These are phyloP conservation scores for Ladona fulva DNA, from an alignment of 1,140 invertebrate genomes.

Conservation along the genomic window DNA sequence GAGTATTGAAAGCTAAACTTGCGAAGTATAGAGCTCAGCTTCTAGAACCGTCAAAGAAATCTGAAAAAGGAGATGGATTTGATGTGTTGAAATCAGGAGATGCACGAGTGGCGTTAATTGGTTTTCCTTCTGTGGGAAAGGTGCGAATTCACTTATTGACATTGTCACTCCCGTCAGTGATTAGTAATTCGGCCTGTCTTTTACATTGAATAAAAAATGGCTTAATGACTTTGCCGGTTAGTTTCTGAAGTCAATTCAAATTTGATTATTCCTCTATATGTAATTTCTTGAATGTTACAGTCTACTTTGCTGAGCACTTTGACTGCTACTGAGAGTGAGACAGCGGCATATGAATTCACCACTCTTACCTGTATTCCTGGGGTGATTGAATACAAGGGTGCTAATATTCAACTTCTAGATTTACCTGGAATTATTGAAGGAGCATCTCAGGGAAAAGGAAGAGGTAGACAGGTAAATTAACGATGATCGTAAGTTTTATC, in stretches of 20 bases:
- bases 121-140: conserved; percentile 94
- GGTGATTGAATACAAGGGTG: conserved; percentile 95
- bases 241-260: neutral
- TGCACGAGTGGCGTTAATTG: conserved; percentile 95
- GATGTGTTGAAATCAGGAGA: conserved; percentile 99
- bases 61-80: conserved; percentile 98
- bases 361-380: conserved; percentile 99
- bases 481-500: neutral
- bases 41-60: conserved; percentile 88
- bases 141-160: conserved; percentile 35
- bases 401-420: conserved; percentile 96
- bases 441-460: conserved; percentile 85
- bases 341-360: conserved; percentile 97
- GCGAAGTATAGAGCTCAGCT: conserved; percentile 95
- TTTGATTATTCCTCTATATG: conserved; percentile 17
- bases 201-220: conserved; percentile 11
- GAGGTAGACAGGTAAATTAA: conserved; percentile 62
- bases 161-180: neutral
- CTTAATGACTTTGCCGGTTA: neutral
- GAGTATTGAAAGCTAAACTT: conserved; percentile 94
- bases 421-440: conserved; percentile 96
- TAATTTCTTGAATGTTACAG: conserved; percentile 34
- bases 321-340: conserved; percentile 91
- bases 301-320: conserved; percentile 89
- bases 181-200: neutral